Evolutionary conservation across 2,888 invertebrate genomes (phyloP).

Genomic region (Pycnomerus fuliginosus): DNA sequence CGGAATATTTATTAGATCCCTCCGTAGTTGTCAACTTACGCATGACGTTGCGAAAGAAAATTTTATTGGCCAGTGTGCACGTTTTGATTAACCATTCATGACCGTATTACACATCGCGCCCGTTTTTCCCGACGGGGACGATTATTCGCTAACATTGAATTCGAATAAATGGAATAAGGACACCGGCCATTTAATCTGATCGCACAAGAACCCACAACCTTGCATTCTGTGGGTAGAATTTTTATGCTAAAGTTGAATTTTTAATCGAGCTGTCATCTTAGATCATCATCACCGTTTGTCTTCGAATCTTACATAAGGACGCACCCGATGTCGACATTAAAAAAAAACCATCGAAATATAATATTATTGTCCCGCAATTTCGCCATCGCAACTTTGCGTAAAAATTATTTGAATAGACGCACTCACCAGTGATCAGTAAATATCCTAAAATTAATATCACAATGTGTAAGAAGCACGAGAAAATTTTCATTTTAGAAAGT

Average conservation of each 20-base stretch:
- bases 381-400: not conserved
- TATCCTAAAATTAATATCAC: conserved; percentile 48
- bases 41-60: not conserved
- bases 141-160: conserved; percentile 19
- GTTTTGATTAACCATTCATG: conserved; percentile 14
- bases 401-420: not conserved
- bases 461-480: conserved; percentile 38
- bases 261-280: conserved; percentile 4
- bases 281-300: not conserved
- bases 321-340: not conserved
- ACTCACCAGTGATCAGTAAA: conserved; percentile 46
- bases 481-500: conserved; percentile 34
- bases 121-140: conserved; percentile 5
- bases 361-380: not conserved
- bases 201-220: no score
- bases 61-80: conserved; percentile 4
- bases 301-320: not conserved
- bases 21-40: conserved; percentile 5
- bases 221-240: no score
- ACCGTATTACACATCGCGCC: not conserved
- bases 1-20: conserved; percentile 6
- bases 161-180: conserved; percentile 21
- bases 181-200: conserved; percentile 11
- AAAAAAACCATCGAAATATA: not conserved
- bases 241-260: conserved; percentile 8